A percentile compares a stretch with the other conserved stretches of the same genome.
phyloP scores from a whole-genome alignment of 2,797 vertebrate species.

The Meda fulgida region DNA sequence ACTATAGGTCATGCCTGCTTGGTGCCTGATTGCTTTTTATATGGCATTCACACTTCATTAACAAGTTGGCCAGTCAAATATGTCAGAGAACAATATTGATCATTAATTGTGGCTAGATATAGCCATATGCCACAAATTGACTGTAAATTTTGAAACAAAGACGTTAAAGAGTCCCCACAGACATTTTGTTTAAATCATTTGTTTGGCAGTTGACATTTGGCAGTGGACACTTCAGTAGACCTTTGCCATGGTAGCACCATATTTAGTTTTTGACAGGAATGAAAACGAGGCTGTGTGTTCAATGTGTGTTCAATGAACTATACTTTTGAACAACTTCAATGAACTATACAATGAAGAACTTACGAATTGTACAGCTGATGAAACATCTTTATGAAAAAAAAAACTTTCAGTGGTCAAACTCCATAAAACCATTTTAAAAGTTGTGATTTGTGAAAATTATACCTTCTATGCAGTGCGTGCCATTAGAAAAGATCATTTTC shows the following conservation, averaged over 20 bases:
- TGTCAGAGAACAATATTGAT: neutral
- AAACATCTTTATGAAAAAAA: neutral
- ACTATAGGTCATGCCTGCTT: slow-evolving; percentile 24
- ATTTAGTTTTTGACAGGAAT: neutral
- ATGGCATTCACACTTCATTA: slow-evolving; percentile 25
- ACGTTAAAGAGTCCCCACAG: neutral
- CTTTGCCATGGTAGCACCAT: neutral
- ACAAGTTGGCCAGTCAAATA: neutral
- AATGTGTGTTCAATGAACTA: neutral
- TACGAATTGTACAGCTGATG: neutral
- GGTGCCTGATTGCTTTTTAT: slow-evolving; percentile 19
- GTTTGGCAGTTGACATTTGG: neutral
- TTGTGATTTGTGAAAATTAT: too few relatives aligned
- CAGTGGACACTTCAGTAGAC: neutral
- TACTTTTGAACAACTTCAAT: neutral
- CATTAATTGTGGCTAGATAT: neutral
- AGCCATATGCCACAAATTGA: neutral
- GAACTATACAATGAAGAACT: too few relatives aligned
- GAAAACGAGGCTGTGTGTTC: neutral
- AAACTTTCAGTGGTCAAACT: too few relatives aligned
- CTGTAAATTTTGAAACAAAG: neutral
- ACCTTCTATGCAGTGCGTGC: too few relatives aligned
- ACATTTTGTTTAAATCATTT: neutral
- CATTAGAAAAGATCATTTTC: neutral
- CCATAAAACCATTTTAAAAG: too few relatives aligned